These are phyloP conservation scores for Solea solea DNA, from an alignment of 2,113 vertebrate species.

Conservation along the genomic window DNA sequence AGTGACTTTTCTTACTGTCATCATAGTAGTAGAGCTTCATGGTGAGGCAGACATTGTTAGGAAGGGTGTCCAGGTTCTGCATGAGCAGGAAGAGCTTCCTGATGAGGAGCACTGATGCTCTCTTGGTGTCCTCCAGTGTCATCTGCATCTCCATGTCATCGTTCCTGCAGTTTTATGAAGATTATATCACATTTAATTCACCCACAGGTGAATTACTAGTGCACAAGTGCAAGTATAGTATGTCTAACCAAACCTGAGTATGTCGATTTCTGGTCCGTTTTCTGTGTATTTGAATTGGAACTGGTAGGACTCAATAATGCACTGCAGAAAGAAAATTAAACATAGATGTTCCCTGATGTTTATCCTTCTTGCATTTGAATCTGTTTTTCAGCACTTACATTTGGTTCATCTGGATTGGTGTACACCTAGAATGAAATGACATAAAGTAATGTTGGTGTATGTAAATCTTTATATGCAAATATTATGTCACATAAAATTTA, in stretches of 20 bases:
- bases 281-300: constrained; percentile 94
- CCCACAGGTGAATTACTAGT: background rate
- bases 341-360: background rate
- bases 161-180: constrained; percentile 62
- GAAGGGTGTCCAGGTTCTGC: constrained; percentile 89
- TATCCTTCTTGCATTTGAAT: background rate
- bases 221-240: background rate
- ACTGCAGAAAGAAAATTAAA: constrained; percentile 77
- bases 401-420: constrained; percentile 76
- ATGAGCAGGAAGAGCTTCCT: constrained; percentile 94
- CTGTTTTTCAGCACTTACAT: constrained; percentile 70
- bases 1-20: constrained; percentile 78
- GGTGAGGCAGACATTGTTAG: constrained; percentile 86
- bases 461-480: background rate
- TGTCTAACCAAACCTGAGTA: constrained; percentile 73
- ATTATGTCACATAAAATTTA: background rate
- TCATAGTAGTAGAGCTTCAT: constrained; percentile 98
- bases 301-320: constrained; percentile 93
- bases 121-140: constrained; percentile 86
- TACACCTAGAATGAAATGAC: constrained; percentile 73
- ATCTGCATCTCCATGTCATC: constrained; percentile 61
- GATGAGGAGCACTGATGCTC: constrained; percentile 90
- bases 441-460: background rate
- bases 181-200: background rate
- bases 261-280: constrained; percentile 83